phyloP scores from a whole-genome alignment of 2,888 invertebrate genomes.

The Diloba caeruleocephala region DNA sequence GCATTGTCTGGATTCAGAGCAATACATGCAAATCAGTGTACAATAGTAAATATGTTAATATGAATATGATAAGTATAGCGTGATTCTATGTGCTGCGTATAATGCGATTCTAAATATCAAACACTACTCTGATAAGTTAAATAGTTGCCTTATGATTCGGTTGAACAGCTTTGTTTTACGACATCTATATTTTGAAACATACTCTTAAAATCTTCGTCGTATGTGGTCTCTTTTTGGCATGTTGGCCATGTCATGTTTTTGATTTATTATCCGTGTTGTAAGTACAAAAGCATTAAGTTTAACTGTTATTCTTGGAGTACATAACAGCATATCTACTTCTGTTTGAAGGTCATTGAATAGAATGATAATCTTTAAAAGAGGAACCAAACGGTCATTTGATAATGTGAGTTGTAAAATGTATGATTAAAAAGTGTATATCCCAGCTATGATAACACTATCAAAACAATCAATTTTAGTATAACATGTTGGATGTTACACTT shows the following conservation, averaged over 20 bases:
- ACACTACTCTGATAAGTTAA: conserved; percentile 33
- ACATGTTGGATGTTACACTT: too few species aligned
- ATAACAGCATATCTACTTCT: too few species aligned
- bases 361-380: too few species aligned
- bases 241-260: conserved; percentile 16
- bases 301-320: too few species aligned
- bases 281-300: too few species aligned
- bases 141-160: conserved; percentile 14
- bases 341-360: too few species aligned
- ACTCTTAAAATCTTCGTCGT: conserved; percentile 2
- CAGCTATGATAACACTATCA: too few species aligned
- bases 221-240: conserved; percentile 10
- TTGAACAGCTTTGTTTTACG: conserved; percentile 49
- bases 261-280: not conserved
- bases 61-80: conserved; percentile 21
- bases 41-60: conserved; percentile 38
- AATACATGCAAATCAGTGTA: conserved; percentile 39
- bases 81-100: conserved; percentile 15
- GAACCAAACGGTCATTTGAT: too few species aligned
- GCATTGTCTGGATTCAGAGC: conserved; percentile 27
- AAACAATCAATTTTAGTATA: too few species aligned
- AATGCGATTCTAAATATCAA: conserved; percentile 27
- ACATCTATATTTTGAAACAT: conserved; percentile 23
- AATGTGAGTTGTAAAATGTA: too few species aligned
- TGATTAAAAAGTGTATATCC: too few species aligned